Percentiles rank a stretch among this genome's conserved stretches.
Evolutionary conservation across 2,797 vertebrate genomes (phyloP).

Genomic region (Poecilia gillii): DNA sequence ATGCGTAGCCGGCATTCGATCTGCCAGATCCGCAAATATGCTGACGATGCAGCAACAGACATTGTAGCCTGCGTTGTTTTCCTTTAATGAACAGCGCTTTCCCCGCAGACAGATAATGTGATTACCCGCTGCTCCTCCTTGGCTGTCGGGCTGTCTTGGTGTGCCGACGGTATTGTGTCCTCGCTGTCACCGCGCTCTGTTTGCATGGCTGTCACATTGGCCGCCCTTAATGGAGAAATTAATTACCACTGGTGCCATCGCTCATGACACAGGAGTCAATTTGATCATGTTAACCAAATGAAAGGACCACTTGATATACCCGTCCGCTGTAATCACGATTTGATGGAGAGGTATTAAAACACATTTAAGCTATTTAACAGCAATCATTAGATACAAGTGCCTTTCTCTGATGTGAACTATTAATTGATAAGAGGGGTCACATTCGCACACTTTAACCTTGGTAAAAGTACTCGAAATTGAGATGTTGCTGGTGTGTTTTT

Average conservation of each 20-base stretch:
- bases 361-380: constrained; percentile 78
- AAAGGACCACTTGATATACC: constrained; percentile 77
- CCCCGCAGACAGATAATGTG: constrained; percentile 83
- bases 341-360: constrained; percentile 76
- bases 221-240: constrained; percentile 84
- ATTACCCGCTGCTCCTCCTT: constrained; percentile 81
- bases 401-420: constrained; percentile 70
- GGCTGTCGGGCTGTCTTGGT: constrained; percentile 72
- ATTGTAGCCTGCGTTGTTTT: constrained; percentile 71
- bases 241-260: constrained; percentile 82
- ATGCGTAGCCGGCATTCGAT: constrained; percentile 71
- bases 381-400: constrained; percentile 72
- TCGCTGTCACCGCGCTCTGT: constrained; percentile 75
- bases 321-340: constrained; percentile 76
- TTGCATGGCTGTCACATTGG: constrained; percentile 82
- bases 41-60: constrained; percentile 74
- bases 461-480: constrained; percentile 61
- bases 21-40: constrained; percentile 81
- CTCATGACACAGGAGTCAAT: constrained; percentile 81
- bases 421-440: constrained; percentile 66
- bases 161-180: constrained; percentile 77
- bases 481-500: constrained; percentile 51
- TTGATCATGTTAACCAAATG: constrained; percentile 83
- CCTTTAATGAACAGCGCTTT: constrained; percentile 83
- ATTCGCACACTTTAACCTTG: constrained; percentile 73